Percentiles rank a stretch among this genome's conserved stretches.
Conservation (phyloP, 1,140 invertebrate species). For the Aplysia californica region DNA sequence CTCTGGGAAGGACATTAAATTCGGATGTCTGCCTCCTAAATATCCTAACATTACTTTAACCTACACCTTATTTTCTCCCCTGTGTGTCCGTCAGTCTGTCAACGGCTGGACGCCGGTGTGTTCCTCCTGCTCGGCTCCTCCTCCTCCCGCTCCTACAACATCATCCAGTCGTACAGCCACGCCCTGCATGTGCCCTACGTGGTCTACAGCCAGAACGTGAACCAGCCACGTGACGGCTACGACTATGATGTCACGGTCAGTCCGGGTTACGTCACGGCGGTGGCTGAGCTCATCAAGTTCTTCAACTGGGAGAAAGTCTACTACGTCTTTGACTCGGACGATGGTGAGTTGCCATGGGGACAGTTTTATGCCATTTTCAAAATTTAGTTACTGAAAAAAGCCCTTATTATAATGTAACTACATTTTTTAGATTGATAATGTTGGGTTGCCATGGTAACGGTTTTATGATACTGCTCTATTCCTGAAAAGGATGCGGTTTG, state of each 20-base stretch:
- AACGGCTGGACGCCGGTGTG: constrained; percentile 90
- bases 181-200: constrained; percentile 85
- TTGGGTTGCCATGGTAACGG: too few species aligned
- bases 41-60: neutral
- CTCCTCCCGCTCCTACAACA: constrained; percentile 92
- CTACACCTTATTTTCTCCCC: neutral
- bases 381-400: too few species aligned
- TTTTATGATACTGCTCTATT: too few species aligned
- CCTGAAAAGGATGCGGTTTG: too few species aligned
- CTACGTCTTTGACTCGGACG: constrained; percentile 93
- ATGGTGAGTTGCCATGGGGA: constrained; percentile 89
- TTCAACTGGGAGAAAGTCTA: constrained; percentile 92
- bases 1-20: neutral
- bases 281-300: constrained; percentile 89
- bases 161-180: constrained; percentile 81
- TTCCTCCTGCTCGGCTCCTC: constrained; percentile 90
- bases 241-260: constrained; percentile 77
- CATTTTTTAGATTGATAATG: too few species aligned
- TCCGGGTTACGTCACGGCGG: constrained; percentile 91
- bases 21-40: neutral
- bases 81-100: constrained; percentile 81
- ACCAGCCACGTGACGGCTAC: constrained; percentile 23
- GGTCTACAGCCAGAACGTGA: constrained; percentile 27
- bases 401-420: too few species aligned
- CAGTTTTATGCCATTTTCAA: too few species aligned